Evolutionary conservation across 2,797 vertebrate species (phyloP).

Genomic region (Atherinosoma microstoma): DNA sequence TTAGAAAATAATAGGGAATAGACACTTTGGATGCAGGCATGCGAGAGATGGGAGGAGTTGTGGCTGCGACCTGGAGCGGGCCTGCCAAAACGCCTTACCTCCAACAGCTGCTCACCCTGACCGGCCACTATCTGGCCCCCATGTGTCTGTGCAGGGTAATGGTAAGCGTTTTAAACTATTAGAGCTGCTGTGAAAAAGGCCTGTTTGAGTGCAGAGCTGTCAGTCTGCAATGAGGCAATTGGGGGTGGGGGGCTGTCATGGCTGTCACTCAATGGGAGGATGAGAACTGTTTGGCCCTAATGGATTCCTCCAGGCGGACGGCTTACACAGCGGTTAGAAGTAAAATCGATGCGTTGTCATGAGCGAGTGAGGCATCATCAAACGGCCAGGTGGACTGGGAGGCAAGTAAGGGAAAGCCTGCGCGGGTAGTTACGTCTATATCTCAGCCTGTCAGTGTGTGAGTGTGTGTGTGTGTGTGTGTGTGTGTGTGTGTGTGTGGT

Average conservation of each 20-base stretch:
- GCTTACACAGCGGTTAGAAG: constrained; percentile 93
- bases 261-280: constrained; percentile 96
- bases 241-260: constrained; percentile 91
- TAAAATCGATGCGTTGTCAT: constrained; percentile 99
- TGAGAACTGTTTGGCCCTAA: constrained; percentile 97
- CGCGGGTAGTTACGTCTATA: constrained; percentile 82
- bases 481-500: constrained; percentile 30
- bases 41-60: constrained; percentile 41
- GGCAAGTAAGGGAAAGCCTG: constrained; percentile 71
- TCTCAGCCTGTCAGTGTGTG: constrained; percentile 61
- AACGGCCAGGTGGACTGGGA: constrained; percentile 90
- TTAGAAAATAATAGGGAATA: constrained; percentile 62
- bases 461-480: constrained; percentile 28
- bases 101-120: constrained; percentile 31
- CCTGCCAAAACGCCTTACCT: constrained; percentile 54
- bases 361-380: constrained; percentile 90
- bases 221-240: constrained; percentile 90
- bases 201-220: constrained; percentile 92
- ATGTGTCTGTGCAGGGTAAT: constrained; percentile 92
- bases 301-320: constrained; percentile 97
- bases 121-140: constrained; percentile 58
- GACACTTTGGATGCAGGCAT: constrained; percentile 29
- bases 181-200: constrained; percentile 92
- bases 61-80: constrained; percentile 55
- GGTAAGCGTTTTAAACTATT: constrained; percentile 98